These are phyloP conservation scores for Discoglossus pictus DNA, from an alignment of 2,797 vertebrate genomes.

Conservation along the genomic window DNA sequence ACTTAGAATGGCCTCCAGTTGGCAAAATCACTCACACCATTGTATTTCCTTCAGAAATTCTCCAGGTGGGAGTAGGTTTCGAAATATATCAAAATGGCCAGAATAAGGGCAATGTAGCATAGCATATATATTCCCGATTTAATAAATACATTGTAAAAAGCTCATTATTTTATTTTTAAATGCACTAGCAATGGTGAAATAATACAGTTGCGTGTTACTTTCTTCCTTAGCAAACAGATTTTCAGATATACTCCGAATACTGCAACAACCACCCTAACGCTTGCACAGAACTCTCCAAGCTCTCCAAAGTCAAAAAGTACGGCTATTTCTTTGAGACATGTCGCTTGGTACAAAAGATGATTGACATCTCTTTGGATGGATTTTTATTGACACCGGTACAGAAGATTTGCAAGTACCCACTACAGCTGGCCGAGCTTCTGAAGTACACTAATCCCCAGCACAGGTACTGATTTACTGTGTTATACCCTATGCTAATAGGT, in stretches of 20 bases:
- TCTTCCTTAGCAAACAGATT: constrained; percentile 84
- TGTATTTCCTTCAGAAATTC: too few species aligned
- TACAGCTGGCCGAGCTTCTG: constrained; percentile 91
- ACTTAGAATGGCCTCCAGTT: too few species aligned
- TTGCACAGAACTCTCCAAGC: constrained; percentile 86
- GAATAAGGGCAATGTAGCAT: too few species aligned
- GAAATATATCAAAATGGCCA: too few species aligned
- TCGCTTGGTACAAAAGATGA: constrained; percentile 93
- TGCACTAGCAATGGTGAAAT: too few species aligned
- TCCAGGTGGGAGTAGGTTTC: too few species aligned
- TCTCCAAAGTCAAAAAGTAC: constrained; percentile 91
- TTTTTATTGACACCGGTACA: constrained; percentile 95
- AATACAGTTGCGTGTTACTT: too few species aligned
- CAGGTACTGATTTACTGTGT: constrained; percentile 80
- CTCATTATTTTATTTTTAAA: too few species aligned
- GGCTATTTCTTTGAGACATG: constrained; percentile 96
- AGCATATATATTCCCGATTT: too few species aligned
- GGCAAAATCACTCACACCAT: too few species aligned
- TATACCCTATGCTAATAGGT: too few species aligned
- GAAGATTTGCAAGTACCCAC: constrained; percentile 97
- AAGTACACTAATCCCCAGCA: constrained; percentile 95
- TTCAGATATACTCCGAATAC: constrained; percentile 97
- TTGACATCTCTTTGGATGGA: constrained; percentile 91
- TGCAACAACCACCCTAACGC: constrained; percentile 97
- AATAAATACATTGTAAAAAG: too few species aligned